Evolutionary conservation across 2,888 invertebrate genomes (phyloP).

Genomic region (Podotricha telesiphe): DNA sequence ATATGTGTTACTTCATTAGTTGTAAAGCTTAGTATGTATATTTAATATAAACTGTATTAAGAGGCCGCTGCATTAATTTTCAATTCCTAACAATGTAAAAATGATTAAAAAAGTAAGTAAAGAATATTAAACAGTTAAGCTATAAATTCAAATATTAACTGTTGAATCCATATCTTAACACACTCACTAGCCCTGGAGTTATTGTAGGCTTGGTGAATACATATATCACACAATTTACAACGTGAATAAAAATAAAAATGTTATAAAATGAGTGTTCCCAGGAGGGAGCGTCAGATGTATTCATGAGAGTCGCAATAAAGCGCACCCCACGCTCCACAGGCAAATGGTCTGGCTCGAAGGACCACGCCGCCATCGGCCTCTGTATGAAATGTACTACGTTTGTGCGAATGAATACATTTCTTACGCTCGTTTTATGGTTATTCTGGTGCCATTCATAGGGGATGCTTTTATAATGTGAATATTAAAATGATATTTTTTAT

Average conservation of each 20-base stretch:
- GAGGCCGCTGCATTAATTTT: too few relatives aligned
- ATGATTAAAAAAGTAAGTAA: too few relatives aligned
- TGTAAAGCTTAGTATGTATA: too few relatives aligned
- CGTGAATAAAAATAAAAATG: slow-evolving; percentile 27
- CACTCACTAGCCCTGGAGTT: neutral
- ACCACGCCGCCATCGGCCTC: neutral
- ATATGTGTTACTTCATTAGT: too few relatives aligned
- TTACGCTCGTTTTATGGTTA: slow-evolving; percentile 25
- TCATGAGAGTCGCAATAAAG: slow-evolving; percentile 35
- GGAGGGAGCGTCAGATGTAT: slow-evolving; percentile 32
- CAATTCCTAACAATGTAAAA: too few relatives aligned
- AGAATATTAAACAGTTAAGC: too few relatives aligned
- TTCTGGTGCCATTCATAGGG: slow-evolving; percentile 4
- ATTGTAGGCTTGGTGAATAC: neutral
- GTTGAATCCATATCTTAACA: neutral
- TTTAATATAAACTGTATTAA: too few relatives aligned
- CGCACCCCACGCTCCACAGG: slow-evolving; percentile 23
- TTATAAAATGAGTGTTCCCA: slow-evolving; percentile 21
- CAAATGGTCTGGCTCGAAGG: slow-evolving; percentile 23
- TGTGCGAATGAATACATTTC: slow-evolving; percentile 37
- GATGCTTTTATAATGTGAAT: slow-evolving; percentile 12
- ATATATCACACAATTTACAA: slow-evolving; percentile 2
- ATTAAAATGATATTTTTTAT: neutral
- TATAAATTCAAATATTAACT: neutral
- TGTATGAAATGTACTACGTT: slow-evolving; percentile 29